Base-by-base conservation (phyloP, 2,113 vertebrate species). In the Ursus arctos region DNA sequence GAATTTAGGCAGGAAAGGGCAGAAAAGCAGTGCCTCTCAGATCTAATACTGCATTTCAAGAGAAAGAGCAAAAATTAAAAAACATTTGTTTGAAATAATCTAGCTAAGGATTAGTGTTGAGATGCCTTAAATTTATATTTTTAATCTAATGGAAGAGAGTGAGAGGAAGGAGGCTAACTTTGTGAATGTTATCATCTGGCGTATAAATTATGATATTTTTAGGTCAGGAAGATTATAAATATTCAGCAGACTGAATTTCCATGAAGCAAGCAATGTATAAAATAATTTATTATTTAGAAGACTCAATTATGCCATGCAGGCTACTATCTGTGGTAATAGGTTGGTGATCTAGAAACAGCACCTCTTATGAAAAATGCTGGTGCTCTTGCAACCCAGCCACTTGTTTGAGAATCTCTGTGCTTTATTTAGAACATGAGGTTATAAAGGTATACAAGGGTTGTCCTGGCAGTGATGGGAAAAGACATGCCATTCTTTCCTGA, bases 171-270 rank as follows among this genome's bases (percentile, higher is more conserved):
- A 95, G 86, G 0, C 6, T 88, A 77, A 87, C 14, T 88, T 71
- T 88, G 21, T 85, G 18, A 96, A 72, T 61, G 61, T 6, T 36
- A 1, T 97, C 22, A 65, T 86, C 24, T 79, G 24, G 63, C 3
- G 4, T 69, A 59, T 85, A 26, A n/a, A n/a, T 24, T 95, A 47
- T 72, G 36, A 91, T 77, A 77, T 61, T 83, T 84, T 95, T 72
- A 61, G 76, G 24, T 87, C 88, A 82, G 69, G 55, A 81, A 72
- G 40, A 49, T 57, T 47, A 47, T 24, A 84, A 86, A 55, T 69
- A 26, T 89, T 96, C 18, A 36, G 67, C 24, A 93, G 36, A 77
- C 93, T 88, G 71, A 69, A 85, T 72, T 88, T 95, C 65, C 12
- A 67, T 51, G 13, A 87, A 84, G 13, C 19, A 59, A 86, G 9